Conservation (phyloP, 1,140 invertebrate genomes). For the Platyscapa corneri region DNA sequence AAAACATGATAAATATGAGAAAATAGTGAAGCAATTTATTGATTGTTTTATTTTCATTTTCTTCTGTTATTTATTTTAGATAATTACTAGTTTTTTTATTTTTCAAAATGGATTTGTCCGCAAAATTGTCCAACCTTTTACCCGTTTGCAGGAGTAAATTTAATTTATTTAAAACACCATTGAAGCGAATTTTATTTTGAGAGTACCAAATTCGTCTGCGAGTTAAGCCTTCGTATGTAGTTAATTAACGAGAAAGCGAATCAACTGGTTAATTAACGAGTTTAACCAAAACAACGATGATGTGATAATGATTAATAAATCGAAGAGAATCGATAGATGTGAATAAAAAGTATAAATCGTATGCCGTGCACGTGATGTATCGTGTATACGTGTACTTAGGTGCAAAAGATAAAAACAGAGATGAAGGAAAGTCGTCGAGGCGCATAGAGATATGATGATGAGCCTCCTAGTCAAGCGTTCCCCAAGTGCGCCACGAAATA, state of each 20-base stretch:
- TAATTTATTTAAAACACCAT: too few species aligned
- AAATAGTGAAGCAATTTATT: conserved; percentile 20
- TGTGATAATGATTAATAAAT: conserved; percentile 48
- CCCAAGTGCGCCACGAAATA: conserved; percentile 31
- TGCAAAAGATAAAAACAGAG: conserved; percentile 6
- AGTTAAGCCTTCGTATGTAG: neutral
- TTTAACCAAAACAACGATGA: conserved; percentile 48
- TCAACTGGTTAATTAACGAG: conserved; percentile 11
- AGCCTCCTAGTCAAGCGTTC: conserved; percentile 47
- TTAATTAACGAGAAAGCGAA: conserved; percentile 21
- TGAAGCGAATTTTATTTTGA: neutral
- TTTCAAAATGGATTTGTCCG: neutral
- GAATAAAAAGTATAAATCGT: conserved; percentile 28
- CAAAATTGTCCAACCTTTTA: neutral
- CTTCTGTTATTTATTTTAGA: neutral
- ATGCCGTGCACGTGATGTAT: neutral
- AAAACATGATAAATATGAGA: neutral
- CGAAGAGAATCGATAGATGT: conserved; percentile 17
- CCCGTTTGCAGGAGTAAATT: neutral
- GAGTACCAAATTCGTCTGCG: neutral
- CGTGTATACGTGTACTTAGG: conserved; percentile 23
- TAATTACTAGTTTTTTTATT: neutral
- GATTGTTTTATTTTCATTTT: conserved; percentile 22
- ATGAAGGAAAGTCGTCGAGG: conserved; percentile 11
- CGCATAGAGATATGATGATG: neutral